Percentiles rank a stretch among this genome's conserved stretches.
Conservation (phyloP, 1,140 invertebrate species). For the Trichonephila clavata region DNA sequence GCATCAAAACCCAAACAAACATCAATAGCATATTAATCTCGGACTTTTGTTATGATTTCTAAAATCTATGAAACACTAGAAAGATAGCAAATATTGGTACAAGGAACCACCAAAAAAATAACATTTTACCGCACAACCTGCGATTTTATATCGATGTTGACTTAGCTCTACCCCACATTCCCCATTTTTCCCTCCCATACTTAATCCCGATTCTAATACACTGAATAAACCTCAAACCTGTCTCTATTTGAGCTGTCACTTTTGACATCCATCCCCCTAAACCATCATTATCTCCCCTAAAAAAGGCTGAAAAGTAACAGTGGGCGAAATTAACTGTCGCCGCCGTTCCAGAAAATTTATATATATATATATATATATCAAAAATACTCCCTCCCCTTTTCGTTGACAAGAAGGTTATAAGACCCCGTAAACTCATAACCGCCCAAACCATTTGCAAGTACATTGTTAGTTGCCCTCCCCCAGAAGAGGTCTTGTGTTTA, state of each 20-base stretch:
- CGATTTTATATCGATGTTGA: no score
- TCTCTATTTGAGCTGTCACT: constrained; percentile 45
- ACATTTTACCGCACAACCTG: no score
- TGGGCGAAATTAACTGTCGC: constrained; percentile 46
- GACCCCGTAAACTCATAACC: constrained; percentile 4
- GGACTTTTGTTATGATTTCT: no score
- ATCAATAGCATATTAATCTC: no score
- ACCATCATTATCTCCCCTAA: not conserved
- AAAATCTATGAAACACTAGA: no score
- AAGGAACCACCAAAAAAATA: no score
- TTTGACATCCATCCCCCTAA: not conserved
- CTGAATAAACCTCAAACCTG: constrained; percentile 41
- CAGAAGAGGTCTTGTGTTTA: constrained; percentile 38
- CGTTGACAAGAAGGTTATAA: constrained; percentile 66
- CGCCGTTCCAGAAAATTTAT: not conserved
- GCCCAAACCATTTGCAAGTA: constrained; percentile 58
- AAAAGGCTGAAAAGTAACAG: constrained; percentile 35
- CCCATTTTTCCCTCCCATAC: not conserved
- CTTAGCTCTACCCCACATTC: not conserved
- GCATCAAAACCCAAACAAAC: no score
- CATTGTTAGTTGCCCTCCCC: constrained; percentile 36
- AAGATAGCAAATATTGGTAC: no score
- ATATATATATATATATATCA: constrained; percentile 49
- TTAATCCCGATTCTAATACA: constrained; percentile 19
- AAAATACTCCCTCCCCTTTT: not conserved